Evolutionary conservation across 2,797 vertebrate genomes (phyloP), one percentile per base, ranked within the genome.

Genomic region (Microcaecilia unicolor): DNA sequence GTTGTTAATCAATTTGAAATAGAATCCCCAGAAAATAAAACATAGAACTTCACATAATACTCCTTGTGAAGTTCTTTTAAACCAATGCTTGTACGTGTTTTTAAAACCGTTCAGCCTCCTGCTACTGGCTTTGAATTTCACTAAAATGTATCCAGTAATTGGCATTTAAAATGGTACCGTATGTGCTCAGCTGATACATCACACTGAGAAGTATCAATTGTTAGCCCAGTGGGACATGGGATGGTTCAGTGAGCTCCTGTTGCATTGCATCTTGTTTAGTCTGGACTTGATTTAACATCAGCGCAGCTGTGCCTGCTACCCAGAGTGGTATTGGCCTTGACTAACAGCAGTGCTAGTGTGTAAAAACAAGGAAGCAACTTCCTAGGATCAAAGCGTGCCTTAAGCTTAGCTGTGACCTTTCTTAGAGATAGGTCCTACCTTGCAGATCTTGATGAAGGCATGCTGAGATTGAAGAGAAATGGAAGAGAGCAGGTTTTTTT

Each of bases 211-310:
- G 38, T 11, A 34, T 19, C 40, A 51, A 15, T 34, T 33, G 29
- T 43, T 51, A 61, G 28, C 37, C 25, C 34, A 0, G 10, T 14
- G 30, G 34, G 44, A 34, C 27, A 47, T 40, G 26, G n/a, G 44
- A 6, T 17, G 40, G 48, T 39, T 66, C 43, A 30, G 6, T 47
- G 31, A 22, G 27, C 29, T 46, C 37, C 43, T 34, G 15, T 21
- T 20, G 27, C 33, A 60, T 41, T 23, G 51, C 16, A 10, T 44
- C 31, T 40, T 43, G 38, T 51, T 55, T 56, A 31, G 22, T 51
- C 21, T 50, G 41, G 45, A 17, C 40, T 54, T 52, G 21, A 34
- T 30, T 41, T 64, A 59, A 38, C 49, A 55, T 12, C 19, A 9
- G 46, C 25, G 25, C 48, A 44, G 41, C 37, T 62, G 48, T 16